Conservation (phyloP, 2,888 invertebrate species). For the Latrodectus hesperus region DNA sequence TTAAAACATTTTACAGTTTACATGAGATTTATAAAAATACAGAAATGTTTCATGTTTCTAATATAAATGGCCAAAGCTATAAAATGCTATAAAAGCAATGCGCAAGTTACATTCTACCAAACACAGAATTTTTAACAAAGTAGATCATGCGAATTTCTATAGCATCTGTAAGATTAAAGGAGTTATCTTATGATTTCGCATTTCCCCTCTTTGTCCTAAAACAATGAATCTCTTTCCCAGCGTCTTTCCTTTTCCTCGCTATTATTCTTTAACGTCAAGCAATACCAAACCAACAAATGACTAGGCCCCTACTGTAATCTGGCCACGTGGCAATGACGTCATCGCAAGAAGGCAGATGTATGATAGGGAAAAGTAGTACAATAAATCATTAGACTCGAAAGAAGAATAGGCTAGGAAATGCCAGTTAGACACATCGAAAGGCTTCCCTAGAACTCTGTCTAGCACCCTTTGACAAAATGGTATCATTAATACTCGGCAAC, state of each 20-base stretch:
- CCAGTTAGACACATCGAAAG: slow-evolving; percentile 58
- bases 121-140: too few species aligned
- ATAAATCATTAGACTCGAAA: slow-evolving; percentile 54
- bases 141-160: too few species aligned
- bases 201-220: neutral
- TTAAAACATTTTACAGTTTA: too few species aligned
- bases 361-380: slow-evolving; percentile 50
- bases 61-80: too few species aligned
- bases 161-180: too few species aligned
- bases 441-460: slow-evolving; percentile 39
- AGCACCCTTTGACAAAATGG: slow-evolving; percentile 62
- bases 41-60: too few species aligned
- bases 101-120: too few species aligned
- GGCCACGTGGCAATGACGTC: slow-evolving; percentile 45
- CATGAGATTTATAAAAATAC: too few species aligned
- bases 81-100: too few species aligned
- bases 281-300: slow-evolving; percentile 50
- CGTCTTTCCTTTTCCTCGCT: slow-evolving; percentile 8
- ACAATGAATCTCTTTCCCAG: slow-evolving; percentile 14
- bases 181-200: neutral
- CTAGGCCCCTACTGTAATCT: slow-evolving; percentile 37
- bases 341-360: slow-evolving; percentile 54
- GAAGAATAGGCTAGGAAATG: slow-evolving; percentile 56
- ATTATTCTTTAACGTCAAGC: slow-evolving; percentile 41
- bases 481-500: slow-evolving; percentile 63